Percentiles rank a stretch among this genome's conserved stretches.
These are phyloP conservation scores for Cyprinodon variegatus DNA, from an alignment of 2,113 vertebrate genomes.

Conservation along the genomic window DNA sequence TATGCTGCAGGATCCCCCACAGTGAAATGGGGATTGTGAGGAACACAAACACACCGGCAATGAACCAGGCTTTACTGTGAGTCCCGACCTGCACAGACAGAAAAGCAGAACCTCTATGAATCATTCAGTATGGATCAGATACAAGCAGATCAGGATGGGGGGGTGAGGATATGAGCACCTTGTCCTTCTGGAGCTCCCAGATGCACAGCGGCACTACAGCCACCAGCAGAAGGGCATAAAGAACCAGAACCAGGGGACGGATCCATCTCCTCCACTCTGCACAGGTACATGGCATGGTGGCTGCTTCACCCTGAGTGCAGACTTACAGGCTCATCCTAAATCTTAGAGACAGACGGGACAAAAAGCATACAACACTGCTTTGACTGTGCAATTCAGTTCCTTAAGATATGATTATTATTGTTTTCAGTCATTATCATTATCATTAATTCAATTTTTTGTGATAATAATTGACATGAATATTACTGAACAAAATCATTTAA, in stretches of 20 bases:
- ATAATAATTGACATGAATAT: neutral
- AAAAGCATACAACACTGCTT: neutral
- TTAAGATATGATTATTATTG: no score
- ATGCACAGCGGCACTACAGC: slow-evolving; percentile 67
- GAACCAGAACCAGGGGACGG: slow-evolving; percentile 68
- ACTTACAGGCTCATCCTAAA: slow-evolving; percentile 29
- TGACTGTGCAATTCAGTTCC: neutral
- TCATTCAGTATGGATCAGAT: neutral
- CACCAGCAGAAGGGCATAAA: slow-evolving; percentile 56
- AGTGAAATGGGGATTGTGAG: slow-evolving; percentile 94
- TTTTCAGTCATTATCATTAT: neutral
- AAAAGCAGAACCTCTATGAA: neutral
- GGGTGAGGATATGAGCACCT: slow-evolving; percentile 20
- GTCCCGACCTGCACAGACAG: slow-evolving; percentile 84
- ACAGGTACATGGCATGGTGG: slow-evolving; percentile 61
- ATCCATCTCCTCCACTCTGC: slow-evolving; percentile 70
- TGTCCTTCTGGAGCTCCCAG: slow-evolving; percentile 72
- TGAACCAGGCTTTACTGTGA: slow-evolving; percentile 96
- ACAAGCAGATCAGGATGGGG: neutral
- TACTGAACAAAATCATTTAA: neutral
- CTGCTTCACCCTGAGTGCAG: slow-evolving; percentile 8
- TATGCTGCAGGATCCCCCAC: slow-evolving; percentile 96
- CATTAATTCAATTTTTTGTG: neutral
- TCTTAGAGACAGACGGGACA: neutral
- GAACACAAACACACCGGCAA: slow-evolving; percentile 92